These are phyloP conservation scores for Mnemiopsis leidyi DNA, from an alignment of 37 sponge, comb jelly and placozoan species.

Conservation along the genomic window DNA sequence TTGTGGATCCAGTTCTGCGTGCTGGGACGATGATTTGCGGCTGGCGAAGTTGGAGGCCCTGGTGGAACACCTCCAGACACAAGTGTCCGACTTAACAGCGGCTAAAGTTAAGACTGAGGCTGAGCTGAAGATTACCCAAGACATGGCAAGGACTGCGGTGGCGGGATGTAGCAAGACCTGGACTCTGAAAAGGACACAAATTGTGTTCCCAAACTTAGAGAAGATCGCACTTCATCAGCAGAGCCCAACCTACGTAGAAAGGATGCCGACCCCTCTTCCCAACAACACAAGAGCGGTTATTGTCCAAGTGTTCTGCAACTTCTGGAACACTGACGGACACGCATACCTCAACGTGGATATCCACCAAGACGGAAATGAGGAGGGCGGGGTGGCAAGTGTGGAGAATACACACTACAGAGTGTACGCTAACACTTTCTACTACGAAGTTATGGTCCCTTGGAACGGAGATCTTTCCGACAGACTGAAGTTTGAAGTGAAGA, in stretches of 20 bases:
- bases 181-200: neutral
- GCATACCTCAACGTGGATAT: neutral
- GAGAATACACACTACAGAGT: neutral
- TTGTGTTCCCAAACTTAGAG: neutral
- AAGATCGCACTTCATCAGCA: neutral
- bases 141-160: neutral
- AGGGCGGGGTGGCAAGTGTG: neutral
- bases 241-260: neutral
- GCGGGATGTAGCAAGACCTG: neutral
- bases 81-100: neutral
- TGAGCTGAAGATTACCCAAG: neutral
- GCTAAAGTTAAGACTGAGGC: neutral
- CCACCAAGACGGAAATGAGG: neutral
- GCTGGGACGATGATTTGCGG: neutral
- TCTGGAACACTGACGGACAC: neutral
- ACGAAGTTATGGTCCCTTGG: neutral
- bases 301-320: neutral
- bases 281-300: neutral
- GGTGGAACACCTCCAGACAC: neutral
- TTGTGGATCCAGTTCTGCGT: neutral
- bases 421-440: neutral
- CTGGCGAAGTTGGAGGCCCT: neutral
- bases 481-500: neutral
- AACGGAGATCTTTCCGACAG: neutral
- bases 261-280: neutral